Evolutionary conservation across 2,797 vertebrate species (phyloP).

Genomic region (Sphenopsis melanotis): DNA sequence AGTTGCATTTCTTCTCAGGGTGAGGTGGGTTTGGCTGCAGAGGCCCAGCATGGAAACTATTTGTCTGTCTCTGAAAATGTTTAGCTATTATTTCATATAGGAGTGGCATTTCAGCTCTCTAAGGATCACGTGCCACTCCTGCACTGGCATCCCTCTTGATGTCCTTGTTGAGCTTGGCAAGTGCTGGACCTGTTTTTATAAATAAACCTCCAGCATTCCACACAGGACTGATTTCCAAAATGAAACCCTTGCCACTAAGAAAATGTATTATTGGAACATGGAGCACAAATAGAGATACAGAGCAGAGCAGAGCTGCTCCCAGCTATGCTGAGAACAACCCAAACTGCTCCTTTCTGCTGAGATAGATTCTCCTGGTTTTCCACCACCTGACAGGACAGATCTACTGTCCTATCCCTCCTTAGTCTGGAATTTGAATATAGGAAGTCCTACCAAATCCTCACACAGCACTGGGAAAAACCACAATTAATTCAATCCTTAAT

Average conservation of each 20-base stretch:
- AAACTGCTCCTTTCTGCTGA: background rate
- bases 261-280: background rate
- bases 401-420: background rate
- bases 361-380: background rate
- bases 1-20: background rate
- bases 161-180: slow-evolving; percentile 13
- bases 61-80: background rate
- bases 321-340: background rate
- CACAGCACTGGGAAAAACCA: background rate
- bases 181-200: slow-evolving; percentile 11
- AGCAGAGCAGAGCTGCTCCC: background rate
- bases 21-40: background rate
- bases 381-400: accelerated
- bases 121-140: background rate
- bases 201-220: slow-evolving; percentile 40
- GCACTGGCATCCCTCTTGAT: background rate
- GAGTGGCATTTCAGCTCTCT: background rate
- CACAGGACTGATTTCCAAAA: background rate
- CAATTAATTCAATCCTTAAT: background rate
- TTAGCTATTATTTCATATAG: background rate
- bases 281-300: background rate
- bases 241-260: accelerated
- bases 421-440: background rate
- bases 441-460: background rate
- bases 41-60: background rate